These are phyloP conservation scores for Ammospiza maritima DNA, from an alignment of 2,797 vertebrate species.

Conservation along the genomic window DNA sequence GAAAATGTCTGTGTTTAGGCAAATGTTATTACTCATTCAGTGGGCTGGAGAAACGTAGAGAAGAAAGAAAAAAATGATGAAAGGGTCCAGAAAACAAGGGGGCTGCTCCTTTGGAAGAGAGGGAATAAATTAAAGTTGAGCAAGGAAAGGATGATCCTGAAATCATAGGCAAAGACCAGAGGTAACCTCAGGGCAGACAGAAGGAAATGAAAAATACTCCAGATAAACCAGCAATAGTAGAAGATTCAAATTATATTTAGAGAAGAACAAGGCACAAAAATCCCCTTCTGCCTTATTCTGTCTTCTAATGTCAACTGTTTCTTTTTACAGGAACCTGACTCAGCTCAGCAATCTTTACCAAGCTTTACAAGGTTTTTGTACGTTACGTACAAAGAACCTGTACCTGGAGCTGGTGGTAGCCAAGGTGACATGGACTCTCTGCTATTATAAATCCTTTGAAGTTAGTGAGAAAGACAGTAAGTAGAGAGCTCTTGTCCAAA, in stretches of 20 bases:
- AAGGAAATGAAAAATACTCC: background rate
- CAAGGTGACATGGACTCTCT: background rate
- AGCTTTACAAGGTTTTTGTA: background rate
- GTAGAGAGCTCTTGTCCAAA: background rate
- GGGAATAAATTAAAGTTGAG: background rate
- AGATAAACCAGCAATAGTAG: background rate
- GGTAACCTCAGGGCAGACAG: background rate
- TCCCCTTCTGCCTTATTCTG: background rate
- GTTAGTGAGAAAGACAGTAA: background rate
- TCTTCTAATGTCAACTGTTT: background rate
- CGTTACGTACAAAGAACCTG: accelerated
- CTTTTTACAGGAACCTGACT: background rate
- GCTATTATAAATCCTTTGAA: background rate
- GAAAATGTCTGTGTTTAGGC: background rate
- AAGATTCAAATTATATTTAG: background rate
- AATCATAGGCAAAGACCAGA: background rate
- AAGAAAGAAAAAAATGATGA: background rate
- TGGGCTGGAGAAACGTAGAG: background rate
- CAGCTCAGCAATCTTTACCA: background rate
- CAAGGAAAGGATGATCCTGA: background rate
- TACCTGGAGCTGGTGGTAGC: background rate
- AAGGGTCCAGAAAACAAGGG: background rate
- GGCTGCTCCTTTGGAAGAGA: background rate
- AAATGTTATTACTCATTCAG: background rate
- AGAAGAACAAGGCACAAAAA: background rate